These are phyloP conservation scores for Platyrinchus mystaceus DNA, from an alignment of 2,797 vertebrate species.

Conservation along the genomic window DNA sequence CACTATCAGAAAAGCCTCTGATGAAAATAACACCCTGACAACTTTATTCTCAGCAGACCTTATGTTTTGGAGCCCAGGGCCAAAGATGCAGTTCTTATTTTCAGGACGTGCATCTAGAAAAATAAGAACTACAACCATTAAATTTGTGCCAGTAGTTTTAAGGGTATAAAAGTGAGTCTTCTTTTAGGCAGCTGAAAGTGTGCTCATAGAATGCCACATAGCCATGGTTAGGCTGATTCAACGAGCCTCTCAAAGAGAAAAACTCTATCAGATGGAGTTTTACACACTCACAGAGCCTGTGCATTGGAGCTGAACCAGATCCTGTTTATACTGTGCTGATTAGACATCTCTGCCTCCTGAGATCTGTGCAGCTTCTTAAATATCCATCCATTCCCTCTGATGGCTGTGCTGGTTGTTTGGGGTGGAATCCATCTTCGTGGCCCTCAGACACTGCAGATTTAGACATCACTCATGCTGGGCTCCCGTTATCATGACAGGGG, in stretches of 20 bases:
- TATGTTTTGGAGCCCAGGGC: background rate
- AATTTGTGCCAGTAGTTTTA: background rate
- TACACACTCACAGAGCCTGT: background rate
- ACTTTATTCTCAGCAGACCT: background rate
- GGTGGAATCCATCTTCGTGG: background rate
- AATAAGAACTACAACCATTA: background rate
- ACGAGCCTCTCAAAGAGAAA: background rate
- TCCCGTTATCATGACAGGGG: background rate
- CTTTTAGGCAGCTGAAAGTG: background rate
- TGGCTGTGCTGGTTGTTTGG: background rate
- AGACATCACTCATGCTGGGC: background rate
- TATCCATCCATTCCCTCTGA: background rate
- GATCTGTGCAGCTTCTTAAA: background rate
- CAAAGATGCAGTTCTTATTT: background rate
- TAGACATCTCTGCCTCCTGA: background rate
- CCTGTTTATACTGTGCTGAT: background rate
- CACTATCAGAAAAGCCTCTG: background rate
- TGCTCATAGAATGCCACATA: background rate
- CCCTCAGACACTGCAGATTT: background rate
- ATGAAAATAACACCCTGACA: background rate
- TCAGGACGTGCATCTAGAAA: background rate
- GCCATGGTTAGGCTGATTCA: background rate
- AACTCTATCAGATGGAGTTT: background rate
- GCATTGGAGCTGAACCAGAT: background rate
- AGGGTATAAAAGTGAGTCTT: background rate